These are phyloP conservation scores for Phrynosoma blainvillii DNA, from an alignment of 2,113 vertebrate genomes.

Conservation along the genomic window DNA sequence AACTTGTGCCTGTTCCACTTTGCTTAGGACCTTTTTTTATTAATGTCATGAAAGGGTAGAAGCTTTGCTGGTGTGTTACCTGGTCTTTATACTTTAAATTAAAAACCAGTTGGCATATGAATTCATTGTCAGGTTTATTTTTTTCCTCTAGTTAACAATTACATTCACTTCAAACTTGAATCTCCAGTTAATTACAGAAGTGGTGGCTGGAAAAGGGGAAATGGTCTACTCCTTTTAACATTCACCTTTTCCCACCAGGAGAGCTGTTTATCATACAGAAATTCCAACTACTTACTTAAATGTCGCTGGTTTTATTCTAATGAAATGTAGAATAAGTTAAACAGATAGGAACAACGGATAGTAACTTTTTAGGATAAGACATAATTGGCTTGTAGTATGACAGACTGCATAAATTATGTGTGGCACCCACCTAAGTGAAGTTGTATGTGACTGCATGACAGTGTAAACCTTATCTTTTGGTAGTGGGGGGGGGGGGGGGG, in stretches of 20 bases:
- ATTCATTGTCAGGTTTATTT: conserved; percentile 28
- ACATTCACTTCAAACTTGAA: conserved; percentile 5
- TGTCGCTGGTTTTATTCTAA: conserved; percentile 26
- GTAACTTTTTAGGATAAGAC: conserved; percentile 25
- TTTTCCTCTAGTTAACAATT: conserved; percentile 11
- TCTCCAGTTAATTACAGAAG: conserved; percentile 1
- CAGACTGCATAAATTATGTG: background rate
- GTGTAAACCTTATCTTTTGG: no score
- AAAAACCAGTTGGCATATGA: background rate
- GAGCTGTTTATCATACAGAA: background rate
- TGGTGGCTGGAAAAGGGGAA: background rate
- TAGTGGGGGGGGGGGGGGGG: no score
- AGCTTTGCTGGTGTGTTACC: background rate
- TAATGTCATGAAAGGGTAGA: background rate
- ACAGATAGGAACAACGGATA: conserved; percentile 16
- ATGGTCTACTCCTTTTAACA: background rate
- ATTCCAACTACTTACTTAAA: conserved; percentile 12
- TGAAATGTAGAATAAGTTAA: conserved; percentile 7
- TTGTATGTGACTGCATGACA: background rate
- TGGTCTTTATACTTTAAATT: background rate
- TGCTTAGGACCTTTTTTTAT: background rate
- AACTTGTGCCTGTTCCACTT: background rate
- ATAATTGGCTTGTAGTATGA: background rate
- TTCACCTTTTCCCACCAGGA: conserved; percentile 12
- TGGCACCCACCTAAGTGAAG: background rate